These are phyloP conservation scores for Malurus cyaneus DNA, from an alignment of 2,113 vertebrate genomes.

Conservation along the genomic window DNA sequence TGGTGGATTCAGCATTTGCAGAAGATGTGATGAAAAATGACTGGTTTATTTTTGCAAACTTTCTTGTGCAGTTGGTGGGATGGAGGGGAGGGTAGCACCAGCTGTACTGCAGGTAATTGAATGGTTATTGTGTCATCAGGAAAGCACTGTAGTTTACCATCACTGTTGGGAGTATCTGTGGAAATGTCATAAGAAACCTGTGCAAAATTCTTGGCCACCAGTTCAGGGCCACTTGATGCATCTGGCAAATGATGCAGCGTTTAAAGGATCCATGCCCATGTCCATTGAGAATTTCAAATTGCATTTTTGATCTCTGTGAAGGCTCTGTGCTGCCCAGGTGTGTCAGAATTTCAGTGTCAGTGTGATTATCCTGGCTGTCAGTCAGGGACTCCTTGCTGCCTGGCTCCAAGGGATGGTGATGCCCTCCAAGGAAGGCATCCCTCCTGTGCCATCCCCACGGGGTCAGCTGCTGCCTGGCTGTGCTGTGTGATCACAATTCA, in stretches of 20 bases:
- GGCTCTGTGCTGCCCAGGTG: neutral
- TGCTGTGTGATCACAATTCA: neutral
- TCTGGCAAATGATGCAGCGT: neutral
- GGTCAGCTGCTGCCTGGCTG: neutral
- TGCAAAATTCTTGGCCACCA: neutral
- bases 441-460: neutral
- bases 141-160: neutral
- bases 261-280: neutral
- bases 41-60: neutral
- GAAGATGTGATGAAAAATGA: neutral
- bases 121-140: neutral
- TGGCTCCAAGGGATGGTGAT: neutral
- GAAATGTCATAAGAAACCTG: neutral
- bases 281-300: neutral
- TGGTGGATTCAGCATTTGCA: neutral
- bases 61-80: neutral
- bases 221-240: neutral
- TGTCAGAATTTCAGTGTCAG: neutral
- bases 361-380: neutral
- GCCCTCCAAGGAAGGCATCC: neutral
- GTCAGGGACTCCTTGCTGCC: neutral
- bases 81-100: neutral
- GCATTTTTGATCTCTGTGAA: neutral
- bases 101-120: neutral
- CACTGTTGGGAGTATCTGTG: neutral